Conservation (phyloP, 2,888 invertebrate species). For the Ormyrus nitidulus region DNA sequence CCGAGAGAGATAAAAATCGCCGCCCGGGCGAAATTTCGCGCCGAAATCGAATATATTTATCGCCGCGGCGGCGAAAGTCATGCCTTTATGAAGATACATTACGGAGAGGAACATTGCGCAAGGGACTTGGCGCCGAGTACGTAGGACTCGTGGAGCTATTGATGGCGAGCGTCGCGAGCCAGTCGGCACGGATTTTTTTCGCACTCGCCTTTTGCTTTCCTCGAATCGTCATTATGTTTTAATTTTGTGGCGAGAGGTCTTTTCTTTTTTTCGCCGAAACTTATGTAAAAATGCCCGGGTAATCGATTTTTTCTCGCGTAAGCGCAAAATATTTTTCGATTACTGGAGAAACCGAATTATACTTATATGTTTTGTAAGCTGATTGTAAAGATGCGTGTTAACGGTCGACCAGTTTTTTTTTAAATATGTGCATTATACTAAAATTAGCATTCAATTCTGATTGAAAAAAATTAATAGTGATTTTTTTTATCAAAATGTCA, state of each 20-base stretch:
- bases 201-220: too few species aligned
- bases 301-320: constrained; percentile 1
- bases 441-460: too few species aligned
- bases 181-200: not conserved
- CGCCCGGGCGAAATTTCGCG: constrained; percentile 5
- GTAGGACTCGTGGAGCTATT: not conserved
- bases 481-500: too few species aligned
- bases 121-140: not conserved
- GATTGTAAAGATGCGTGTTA: too few species aligned
- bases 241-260: constrained; percentile 2
- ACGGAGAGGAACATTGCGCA: not conserved
- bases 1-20: constrained; percentile 25
- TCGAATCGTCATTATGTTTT: constrained; percentile 21
- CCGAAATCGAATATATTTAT: not conserved
- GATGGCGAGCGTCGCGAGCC: constrained; percentile 10
- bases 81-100: constrained; percentile 20
- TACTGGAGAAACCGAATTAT: too few species aligned
- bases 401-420: too few species aligned
- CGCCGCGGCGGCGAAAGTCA: constrained; percentile 22
- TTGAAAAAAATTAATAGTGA: too few species aligned
- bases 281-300: constrained; percentile 11
- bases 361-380: too few species aligned
- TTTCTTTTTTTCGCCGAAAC: not conserved
- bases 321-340: not conserved
- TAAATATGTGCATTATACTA: too few species aligned